These are phyloP conservation scores for Netelia virgata DNA, from an alignment of 2,888 invertebrate species.

Conservation along the genomic window DNA sequence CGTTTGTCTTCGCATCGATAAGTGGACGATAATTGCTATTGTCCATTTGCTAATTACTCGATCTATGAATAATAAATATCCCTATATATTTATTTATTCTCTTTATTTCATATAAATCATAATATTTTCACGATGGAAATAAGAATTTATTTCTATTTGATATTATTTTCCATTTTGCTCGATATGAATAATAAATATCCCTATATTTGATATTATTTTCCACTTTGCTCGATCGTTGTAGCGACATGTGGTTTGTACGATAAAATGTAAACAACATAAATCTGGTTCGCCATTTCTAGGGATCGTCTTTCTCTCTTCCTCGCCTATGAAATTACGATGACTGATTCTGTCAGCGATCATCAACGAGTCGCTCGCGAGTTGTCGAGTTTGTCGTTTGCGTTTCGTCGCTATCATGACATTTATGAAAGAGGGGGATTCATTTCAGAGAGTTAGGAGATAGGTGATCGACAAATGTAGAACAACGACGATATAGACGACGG, in stretches of 20 bases:
- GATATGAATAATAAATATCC: no score
- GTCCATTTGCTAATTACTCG: no score
- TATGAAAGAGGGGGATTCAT: not conserved
- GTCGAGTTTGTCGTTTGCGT: not conserved
- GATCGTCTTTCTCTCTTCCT: constrained; percentile 1
- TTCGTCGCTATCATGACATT: not conserved
- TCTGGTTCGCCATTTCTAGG: constrained; percentile 3
- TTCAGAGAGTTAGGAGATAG: not conserved
- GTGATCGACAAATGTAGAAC: constrained; percentile 44
- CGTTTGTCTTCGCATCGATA: no score
- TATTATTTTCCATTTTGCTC: not conserved
- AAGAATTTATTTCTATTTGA: not conserved
- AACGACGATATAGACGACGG: not conserved
- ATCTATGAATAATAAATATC: not conserved
- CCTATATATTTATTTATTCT: not conserved
- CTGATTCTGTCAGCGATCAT: constrained; percentile 35
- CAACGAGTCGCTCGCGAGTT: not conserved
- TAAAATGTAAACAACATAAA: constrained; percentile 21
- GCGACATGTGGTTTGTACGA: constrained; percentile 13
- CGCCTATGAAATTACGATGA: constrained; percentile 34
- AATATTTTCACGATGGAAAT: not conserved
- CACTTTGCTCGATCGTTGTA: not conserved
- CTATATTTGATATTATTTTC: not conserved
- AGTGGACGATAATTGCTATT: no score
- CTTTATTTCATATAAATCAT: not conserved